Evolutionary conservation across 2,797 vertebrate genomes (phyloP).

Genomic region (Salmo trutta): DNA sequence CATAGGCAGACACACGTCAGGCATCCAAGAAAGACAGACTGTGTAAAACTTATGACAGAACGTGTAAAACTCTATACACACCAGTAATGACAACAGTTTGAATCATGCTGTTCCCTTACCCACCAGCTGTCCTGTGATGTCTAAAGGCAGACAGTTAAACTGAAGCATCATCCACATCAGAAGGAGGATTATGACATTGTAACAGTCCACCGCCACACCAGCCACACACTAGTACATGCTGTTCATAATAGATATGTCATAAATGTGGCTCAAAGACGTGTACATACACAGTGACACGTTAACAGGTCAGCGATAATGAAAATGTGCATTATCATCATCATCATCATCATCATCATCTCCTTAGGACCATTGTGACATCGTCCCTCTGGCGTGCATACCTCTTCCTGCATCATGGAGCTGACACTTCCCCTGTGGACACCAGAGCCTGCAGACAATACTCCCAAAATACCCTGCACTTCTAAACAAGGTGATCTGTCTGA

Average conservation of each 20-base stretch:
- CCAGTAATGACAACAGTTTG: conserved; percentile 16
- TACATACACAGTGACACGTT: background rate
- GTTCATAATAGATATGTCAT: background rate
- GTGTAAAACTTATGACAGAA: background rate
- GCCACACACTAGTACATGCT: background rate
- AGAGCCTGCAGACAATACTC: conserved; percentile 18
- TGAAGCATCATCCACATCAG: background rate
- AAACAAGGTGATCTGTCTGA: conserved; percentile 13
- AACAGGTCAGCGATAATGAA: background rate
- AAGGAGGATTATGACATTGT: background rate
- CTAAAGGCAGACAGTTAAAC: conserved; percentile 26
- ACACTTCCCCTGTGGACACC: conserved; percentile 19
- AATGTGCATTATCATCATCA: background rate
- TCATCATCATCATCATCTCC: too few relatives aligned
- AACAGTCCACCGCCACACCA: background rate
- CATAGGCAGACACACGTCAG: background rate
- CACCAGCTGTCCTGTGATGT: conserved; percentile 39
- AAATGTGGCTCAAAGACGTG: background rate
- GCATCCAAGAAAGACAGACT: background rate
- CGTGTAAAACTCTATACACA: conserved; percentile 19
- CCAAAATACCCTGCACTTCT: conserved; percentile 19
- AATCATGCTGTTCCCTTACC: conserved; percentile 27
- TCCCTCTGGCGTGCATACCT: background rate
- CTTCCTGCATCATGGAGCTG: background rate
- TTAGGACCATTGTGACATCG: background rate